Base-by-base conservation (phyloP, 2,888 invertebrate genomes). In the Ormyrus nitidulus region DNA sequence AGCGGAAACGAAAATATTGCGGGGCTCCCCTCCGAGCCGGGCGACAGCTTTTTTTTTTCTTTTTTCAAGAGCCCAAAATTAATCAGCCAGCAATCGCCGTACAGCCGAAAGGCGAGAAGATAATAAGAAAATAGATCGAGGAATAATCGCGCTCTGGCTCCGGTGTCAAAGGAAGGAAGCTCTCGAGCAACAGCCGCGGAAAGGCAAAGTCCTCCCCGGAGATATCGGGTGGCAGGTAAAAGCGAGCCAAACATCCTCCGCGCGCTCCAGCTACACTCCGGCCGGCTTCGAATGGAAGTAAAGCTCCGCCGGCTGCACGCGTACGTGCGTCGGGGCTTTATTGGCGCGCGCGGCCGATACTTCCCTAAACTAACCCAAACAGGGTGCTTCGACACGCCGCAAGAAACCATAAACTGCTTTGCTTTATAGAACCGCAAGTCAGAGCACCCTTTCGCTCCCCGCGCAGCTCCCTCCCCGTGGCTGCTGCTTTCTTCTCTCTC, bases 371-470 rank as follows among this genome's bases (percentile, higher is more conserved):
- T 81, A 77, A 81, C 81, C 80, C 48, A 74, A 77, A 77, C 81
- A 74, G 69, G 75, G 48, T 75, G 69, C 71, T 77, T 73, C 79
- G 77, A 82, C 82, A 79, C 56, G 65, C 82, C 82, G 68, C 82
- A 80, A 82, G 82, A 82, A 82, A 80, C 82, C 79, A 80, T 82
- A 80, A 79, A 82, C 80, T 74, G 82, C n/a, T 77, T 77, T 62
- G 66, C 77, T 79, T 81, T 81, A 81, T 74, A 64, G 69, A 79
- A 79, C 77, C 77, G 68, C 80, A 82, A 79, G 66, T 79, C 79
- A 75, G 74, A 71, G 3, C 53, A 13, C 68, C 75, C 68, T 13
- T 59, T 44, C 49, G 34, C 65, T 49, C 46, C 54, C 44, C 34
- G 19, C 19, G 19, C 19, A 1, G 49, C 65, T 49, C 46, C 54